These are phyloP conservation scores for Tyria jacobaeae DNA, from an alignment of 2,888 invertebrate genomes.

Conservation along the genomic window DNA sequence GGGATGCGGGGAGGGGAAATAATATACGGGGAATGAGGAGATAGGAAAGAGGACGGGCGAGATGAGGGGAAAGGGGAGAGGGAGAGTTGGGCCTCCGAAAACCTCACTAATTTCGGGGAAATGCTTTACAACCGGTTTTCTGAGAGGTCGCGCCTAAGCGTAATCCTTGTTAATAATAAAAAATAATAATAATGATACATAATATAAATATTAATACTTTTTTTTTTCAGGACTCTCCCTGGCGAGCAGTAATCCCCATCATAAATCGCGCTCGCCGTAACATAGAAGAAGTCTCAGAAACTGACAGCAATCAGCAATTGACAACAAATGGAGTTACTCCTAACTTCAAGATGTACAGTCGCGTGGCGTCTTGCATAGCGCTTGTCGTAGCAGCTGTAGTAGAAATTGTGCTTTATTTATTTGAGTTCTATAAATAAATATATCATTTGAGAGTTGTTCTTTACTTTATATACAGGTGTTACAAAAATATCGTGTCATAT, in stretches of 20 bases:
- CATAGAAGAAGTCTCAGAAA: not conserved
- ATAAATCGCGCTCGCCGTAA: slow-evolving; percentile 1
- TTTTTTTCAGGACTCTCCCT: slow-evolving; percentile 65
- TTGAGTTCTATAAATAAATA: slow-evolving; percentile 50
- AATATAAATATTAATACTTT: not conserved
- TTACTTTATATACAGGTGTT: not conserved
- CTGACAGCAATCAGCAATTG: not conserved
- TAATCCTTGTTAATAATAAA: too few relatives aligned
- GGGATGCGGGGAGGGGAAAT: too few relatives aligned
- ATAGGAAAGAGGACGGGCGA: too few relatives aligned
- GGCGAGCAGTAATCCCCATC: slow-evolving; percentile 60
- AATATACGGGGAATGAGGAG: too few relatives aligned
- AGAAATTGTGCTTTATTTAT: slow-evolving; percentile 67
- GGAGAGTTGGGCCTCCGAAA: too few relatives aligned
- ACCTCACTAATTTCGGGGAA: too few relatives aligned
- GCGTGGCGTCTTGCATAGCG: slow-evolving; percentile 62
- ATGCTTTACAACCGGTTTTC: too few relatives aligned
- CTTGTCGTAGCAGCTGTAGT: slow-evolving; percentile 64
- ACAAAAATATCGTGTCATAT: too few relatives aligned
- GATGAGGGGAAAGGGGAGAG: too few relatives aligned
- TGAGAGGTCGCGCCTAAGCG: too few relatives aligned
- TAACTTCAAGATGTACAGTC: slow-evolving; percentile 65
- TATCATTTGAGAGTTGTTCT: not conserved
- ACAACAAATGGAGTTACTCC: slow-evolving; percentile 17
- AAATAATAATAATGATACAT: too few relatives aligned